Evolutionary conservation across 2,888 invertebrate genomes (phyloP).

Genomic region (Epistrophella euchroma): DNA sequence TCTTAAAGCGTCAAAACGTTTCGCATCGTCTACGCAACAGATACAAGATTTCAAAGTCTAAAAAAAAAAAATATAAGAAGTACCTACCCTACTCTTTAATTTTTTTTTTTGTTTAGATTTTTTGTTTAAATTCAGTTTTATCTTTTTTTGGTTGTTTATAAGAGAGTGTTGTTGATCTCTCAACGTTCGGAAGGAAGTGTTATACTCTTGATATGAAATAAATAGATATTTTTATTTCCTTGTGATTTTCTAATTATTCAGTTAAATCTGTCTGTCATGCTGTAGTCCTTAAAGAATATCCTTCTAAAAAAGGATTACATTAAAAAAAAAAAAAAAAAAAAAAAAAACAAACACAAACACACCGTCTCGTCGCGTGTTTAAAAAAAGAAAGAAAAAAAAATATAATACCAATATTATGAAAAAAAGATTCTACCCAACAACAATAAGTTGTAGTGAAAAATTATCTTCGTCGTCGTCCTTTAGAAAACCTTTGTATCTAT

Average conservation of each 20-base stretch:
- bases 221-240: constrained; percentile 12
- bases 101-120: constrained; percentile 58
- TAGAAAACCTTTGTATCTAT: constrained; percentile 62
- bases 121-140: constrained; percentile 41
- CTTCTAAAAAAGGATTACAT: constrained; percentile 35
- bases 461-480: constrained; percentile 33
- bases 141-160: constrained; percentile 23
- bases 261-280: constrained; percentile 63
- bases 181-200: constrained; percentile 16
- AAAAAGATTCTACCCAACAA: constrained; percentile 48
- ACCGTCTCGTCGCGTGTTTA: constrained; percentile 29
- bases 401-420: constrained; percentile 30
- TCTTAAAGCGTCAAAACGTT: constrained; percentile 40
- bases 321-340: too few species aligned
- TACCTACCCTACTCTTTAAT: constrained; percentile 22
- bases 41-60: constrained; percentile 46
- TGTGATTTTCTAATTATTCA: neutral
- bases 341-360: neutral
- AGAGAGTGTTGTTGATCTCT: neutral
- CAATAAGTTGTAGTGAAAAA: constrained; percentile 47
- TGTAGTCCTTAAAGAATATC: constrained; percentile 65
- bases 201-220: constrained; percentile 11
- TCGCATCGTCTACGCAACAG: constrained; percentile 72
- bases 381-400: constrained; percentile 4
- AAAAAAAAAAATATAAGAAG: neutral